A percentile compares a stretch with the other conserved stretches of the same genome.
Evolutionary conservation across 2,888 invertebrate genomes (phyloP).

Genomic region (Nebria brevicollis): DNA sequence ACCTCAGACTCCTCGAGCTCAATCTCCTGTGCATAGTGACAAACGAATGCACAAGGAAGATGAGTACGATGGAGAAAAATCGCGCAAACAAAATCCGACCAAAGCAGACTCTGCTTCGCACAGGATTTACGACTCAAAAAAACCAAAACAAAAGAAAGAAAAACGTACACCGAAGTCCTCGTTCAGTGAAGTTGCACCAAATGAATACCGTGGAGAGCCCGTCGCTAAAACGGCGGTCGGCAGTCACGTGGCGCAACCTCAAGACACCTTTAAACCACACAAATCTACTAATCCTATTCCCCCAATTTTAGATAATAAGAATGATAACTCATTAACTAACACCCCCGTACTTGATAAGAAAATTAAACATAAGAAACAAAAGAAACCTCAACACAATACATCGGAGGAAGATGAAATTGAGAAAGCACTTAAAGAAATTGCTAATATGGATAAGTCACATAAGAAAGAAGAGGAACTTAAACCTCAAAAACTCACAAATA

Average conservation of each 20-base stretch:
- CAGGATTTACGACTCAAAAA: slow-evolving; percentile 49
- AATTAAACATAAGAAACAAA: slow-evolving; percentile 53
- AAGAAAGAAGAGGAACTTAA: slow-evolving; percentile 53
- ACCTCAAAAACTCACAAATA: slow-evolving; percentile 51
- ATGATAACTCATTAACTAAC: slow-evolving; percentile 29
- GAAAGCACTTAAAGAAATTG: slow-evolving; percentile 63
- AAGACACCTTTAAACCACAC: slow-evolving; percentile 25
- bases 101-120: slow-evolving; percentile 34
- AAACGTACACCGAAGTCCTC: slow-evolving; percentile 56
- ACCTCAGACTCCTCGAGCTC: slow-evolving; percentile 55
- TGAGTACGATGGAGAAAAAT: slow-evolving; percentile 50
- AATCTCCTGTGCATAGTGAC: slow-evolving; percentile 55
- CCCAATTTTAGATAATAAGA: slow-evolving; percentile 54
- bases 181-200: slow-evolving; percentile 52
- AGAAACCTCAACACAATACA: slow-evolving; percentile 48
- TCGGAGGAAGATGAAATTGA: slow-evolving; percentile 62
- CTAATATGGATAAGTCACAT: slow-evolving; percentile 52
- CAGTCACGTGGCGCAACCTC: slow-evolving; percentile 51
- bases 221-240: slow-evolving; percentile 53
- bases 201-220: slow-evolving; percentile 59
- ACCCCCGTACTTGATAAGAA: slow-evolving; percentile 50
- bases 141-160: slow-evolving; percentile 54
- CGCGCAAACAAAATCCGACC: slow-evolving; percentile 51
- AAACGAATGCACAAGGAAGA: slow-evolving; percentile 55
- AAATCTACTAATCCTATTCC: slow-evolving; percentile 49